Base-by-base conservation (phyloP, 37 sponge, comb jelly and placozoan species). In the Hormiphora californensis region DNA sequence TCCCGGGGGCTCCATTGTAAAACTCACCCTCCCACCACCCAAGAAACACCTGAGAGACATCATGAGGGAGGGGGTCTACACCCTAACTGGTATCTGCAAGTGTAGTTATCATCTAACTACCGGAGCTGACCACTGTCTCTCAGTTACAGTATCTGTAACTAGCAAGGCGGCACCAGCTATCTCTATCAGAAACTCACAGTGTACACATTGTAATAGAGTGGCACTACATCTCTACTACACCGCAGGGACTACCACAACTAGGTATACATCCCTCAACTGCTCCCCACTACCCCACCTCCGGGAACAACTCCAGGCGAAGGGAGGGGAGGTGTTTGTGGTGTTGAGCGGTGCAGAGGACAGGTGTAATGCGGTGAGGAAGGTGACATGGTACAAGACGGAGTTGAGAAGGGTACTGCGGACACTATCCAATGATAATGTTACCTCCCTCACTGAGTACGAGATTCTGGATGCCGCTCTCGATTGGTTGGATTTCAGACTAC, bases 361-460 rank as follows among this genome's bases (percentile, higher is more conserved):
- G 9, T 28, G 61, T 57, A 4, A 4, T 28, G 61, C 30, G n/a
- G 61, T 57, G 3, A 57, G 61, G n/a, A 57, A 30, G 27, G 9
- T 30, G 7, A 28, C 61, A 19, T 57, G 61, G 61, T 57, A 57
- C 61, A 57, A 57, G n/a, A 57, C 61, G 30, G 30, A 23, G n/a
- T 23, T 57, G 7, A 57, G 61, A 57, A 57, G 30, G n/a, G 61
- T 57, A 28, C 30, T 57, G 3, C n/a, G 61, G 23, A 57, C 61
- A 5, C 61, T 57, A 5, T 23, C 9, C 27, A 57, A 57, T 15
- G 27, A 57, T 30, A 57, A 57, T 30, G 61, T 57, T 23, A 28
- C 61, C 27, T 57, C 61, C 27, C 61, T 57, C 3, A 57, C 61
- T 21, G 61, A 57, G 61, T 57, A 57, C 61, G 61, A 57, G 23